Percentiles rank a stretch among this genome's conserved stretches.
Conservation (phyloP, 2,113 vertebrate genomes). For the Glaucomys volans region DNA sequence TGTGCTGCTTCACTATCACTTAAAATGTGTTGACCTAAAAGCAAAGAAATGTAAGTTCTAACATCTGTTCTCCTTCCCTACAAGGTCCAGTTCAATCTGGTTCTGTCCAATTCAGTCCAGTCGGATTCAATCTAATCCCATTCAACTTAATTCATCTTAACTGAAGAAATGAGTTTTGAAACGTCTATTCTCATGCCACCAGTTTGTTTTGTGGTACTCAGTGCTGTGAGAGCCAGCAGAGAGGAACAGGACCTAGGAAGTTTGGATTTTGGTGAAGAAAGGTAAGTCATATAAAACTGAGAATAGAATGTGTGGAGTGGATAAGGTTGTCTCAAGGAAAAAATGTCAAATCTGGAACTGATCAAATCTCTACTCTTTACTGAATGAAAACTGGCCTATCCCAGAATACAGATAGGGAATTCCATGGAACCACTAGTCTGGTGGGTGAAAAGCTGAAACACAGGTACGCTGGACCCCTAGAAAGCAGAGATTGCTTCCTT, state of each 20-base stretch:
- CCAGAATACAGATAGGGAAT: background rate
- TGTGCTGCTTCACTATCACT: background rate
- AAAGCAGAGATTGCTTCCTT: background rate
- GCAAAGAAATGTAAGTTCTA: background rate
- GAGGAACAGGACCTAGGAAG: background rate
- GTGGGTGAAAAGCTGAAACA: background rate
- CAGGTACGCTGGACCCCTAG: background rate
- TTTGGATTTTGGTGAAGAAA: background rate
- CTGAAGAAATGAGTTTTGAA: background rate
- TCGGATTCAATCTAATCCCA: background rate
- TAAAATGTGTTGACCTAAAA: background rate
- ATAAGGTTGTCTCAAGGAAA: background rate
- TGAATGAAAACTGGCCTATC: background rate
- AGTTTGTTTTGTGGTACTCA: background rate
- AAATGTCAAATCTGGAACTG: background rate
- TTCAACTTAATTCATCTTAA: slow-evolving; percentile 6
- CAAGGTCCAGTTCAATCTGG: background rate
- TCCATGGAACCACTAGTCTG: background rate
- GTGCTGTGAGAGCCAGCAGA: background rate
- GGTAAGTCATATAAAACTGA: background rate
- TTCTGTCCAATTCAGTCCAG: background rate
- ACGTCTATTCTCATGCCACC: background rate
- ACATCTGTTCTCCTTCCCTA: background rate
- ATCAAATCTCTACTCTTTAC: background rate
- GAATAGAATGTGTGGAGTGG: background rate